Base-by-base conservation (phyloP, 2,113 vertebrate genomes). In the Nansenia antarctica region DNA sequence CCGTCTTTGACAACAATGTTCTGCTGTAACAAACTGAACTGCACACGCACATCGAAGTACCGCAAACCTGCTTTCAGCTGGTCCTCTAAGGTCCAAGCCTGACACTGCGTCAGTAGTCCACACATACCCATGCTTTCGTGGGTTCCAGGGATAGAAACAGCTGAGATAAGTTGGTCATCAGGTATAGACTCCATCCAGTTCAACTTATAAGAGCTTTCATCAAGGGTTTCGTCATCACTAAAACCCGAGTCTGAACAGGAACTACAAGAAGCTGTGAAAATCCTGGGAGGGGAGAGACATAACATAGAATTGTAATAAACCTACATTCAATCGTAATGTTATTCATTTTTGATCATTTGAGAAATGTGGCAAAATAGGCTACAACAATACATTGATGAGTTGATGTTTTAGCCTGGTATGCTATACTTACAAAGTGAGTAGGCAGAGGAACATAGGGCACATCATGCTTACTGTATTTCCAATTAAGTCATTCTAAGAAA, bases 111-210 rank as follows among this genome's bases (percentile, higher is more conserved):
- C 1, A 78, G 30, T 1, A 42, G 34, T 59, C 69, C 72, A 18
- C 74, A 1, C 27, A 69, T 24, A 5, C 76, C 68, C 27, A 85
- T 27, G 70, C 89, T 90, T 12, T 85, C 70, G 0, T 89, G 85
- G 27, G 90, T 85, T 59, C 88, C 89, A 9, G 89, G 90, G 26
- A 91, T 89, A 9, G 89, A 37, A 35, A 89, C 61, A 37, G 81
- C 73, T 2, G 87, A 89, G 3, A 90, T 1, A 0, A 9, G 63
- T 2, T 42, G 82, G 0, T 68, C 42, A 29, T 86, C 64, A 9
- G 75, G 65, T 9, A 90, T 53, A 27, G 14, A 54, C 1, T 53
- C 9, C 88, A 91, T 91, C 90, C 90, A 91, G 9, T 81, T 55
- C 22, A 27, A 14, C 49, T 87, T 79, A 8, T 65, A 71, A 11